Evolutionary conservation across 2,888 invertebrate genomes (phyloP), one percentile per base, ranked within the genome.

Genomic region (Nebria brevicollis): DNA sequence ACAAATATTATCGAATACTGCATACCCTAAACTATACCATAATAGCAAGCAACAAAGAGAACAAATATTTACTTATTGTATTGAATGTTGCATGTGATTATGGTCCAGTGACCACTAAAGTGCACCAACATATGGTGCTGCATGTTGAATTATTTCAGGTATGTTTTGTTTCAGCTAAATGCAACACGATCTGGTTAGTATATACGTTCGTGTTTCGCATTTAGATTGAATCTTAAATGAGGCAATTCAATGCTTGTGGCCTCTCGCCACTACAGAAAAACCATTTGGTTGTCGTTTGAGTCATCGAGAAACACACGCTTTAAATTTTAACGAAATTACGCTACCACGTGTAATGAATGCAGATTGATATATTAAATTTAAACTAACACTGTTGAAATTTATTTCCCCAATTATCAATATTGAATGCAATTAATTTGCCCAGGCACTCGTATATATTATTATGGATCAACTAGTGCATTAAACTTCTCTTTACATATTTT

Each of bases 311-410:
- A 54, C 54, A 54, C 8, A 54, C 54, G 54, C 2, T 54, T 54
- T 54, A 54, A 54, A 54, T 11, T 54, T 8, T 54, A 54, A 8
- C 13, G 54, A 54, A 54, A 54, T 54, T 54, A 8, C 54, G 13
- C 54, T 54, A 54, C 54, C 54, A 54, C 10, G n/a, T 65, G 77
- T 34, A 72, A 77, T 77, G 77, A 77, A 77, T 72, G 77, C 65
- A 77, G 72, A 77, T 77, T 77, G 77, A 65, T 72, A 65, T 77
- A 77, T 77, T 72, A 77, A 77, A 77, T 77, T 77, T 72, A 72
- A 72, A 77, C 77, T 70, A 77, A 77, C 72, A 54, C 54, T 64
- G 20, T 15, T 68, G 72, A 54, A 72, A 65, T 77, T 77, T 77
- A 77, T 77, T 64, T 65, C 54, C 54, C 8, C 8, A 54, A 54